Evolutionary conservation across 2,888 invertebrate species (phyloP).

Genomic region (Scaptomyza reducta): DNA sequence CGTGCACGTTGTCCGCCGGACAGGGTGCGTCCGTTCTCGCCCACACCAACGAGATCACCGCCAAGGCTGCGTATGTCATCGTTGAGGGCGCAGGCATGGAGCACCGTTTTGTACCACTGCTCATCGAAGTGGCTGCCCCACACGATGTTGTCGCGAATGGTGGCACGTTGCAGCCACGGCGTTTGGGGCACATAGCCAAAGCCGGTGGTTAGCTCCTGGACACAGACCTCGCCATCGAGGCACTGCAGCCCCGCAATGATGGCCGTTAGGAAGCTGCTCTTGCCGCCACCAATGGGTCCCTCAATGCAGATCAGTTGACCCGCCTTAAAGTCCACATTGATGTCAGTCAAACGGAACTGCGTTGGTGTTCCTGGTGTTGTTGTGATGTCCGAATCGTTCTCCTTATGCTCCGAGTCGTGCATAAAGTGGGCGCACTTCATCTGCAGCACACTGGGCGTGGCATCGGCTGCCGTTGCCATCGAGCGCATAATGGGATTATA

Average conservation of each 20-base stretch:
- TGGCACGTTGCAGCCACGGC: slow-evolving; percentile 96
- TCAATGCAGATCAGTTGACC: slow-evolving; percentile 94
- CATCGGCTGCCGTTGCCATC: slow-evolving; percentile 33
- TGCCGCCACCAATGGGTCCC: slow-evolving; percentile 96
- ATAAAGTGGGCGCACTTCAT: slow-evolving; percentile 87
- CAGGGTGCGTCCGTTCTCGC: slow-evolving; percentile 94
- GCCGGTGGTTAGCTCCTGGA: slow-evolving; percentile 89
- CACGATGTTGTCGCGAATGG: slow-evolving; percentile 95
- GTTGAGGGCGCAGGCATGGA: slow-evolving; percentile 93
- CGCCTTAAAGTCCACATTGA: slow-evolving; percentile 84
- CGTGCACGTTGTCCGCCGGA: slow-evolving; percentile 98
- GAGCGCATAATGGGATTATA: slow-evolving; percentile 81
- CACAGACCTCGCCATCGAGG: slow-evolving; percentile 88
- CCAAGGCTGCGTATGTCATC: slow-evolving; percentile 87
- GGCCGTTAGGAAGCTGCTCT: slow-evolving; percentile 93
- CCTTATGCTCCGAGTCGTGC: slow-evolving; percentile 57
- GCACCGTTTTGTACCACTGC: slow-evolving; percentile 90
- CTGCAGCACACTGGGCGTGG: slow-evolving; percentile 83
- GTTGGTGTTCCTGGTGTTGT: slow-evolving; percentile 14
- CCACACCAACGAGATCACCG: slow-evolving; percentile 91
- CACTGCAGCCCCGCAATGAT: slow-evolving; percentile 93
- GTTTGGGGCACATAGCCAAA: slow-evolving; percentile 95
- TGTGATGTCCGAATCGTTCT: slow-evolving; percentile 3
- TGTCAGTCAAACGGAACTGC: slow-evolving; percentile 76
- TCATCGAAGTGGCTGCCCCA: slow-evolving; percentile 94